These are phyloP conservation scores for Diacarnus erythraeanus DNA, from an alignment of 37 sponge, comb jelly and placozoan genomes.

Conservation along the genomic window DNA sequence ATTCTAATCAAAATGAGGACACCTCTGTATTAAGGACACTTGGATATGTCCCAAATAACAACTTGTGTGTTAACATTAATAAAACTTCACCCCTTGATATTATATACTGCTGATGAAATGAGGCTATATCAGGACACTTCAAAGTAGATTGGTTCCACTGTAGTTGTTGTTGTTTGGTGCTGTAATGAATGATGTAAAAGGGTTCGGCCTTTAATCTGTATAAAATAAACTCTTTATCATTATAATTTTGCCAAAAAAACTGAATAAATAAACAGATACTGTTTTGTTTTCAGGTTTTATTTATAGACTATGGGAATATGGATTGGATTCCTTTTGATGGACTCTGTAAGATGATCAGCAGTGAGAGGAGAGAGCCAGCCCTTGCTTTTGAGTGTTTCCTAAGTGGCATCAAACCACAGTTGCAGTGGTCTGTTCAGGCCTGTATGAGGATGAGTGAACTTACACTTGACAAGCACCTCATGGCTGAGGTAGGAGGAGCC, in stretches of 20 bases:
- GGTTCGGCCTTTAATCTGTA: too few relatives aligned
- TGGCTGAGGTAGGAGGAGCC: too few relatives aligned
- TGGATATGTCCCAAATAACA: too few relatives aligned
- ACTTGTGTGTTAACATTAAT: too few relatives aligned
- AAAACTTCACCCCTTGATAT: too few relatives aligned
- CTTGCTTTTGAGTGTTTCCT: slow-evolving; percentile 87
- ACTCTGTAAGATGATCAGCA: slow-evolving; percentile 54
- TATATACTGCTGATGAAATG: too few relatives aligned
- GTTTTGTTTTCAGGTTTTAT: slow-evolving; percentile 54
- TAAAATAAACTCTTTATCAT: too few relatives aligned
- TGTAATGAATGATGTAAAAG: not conserved
- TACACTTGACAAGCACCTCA: slow-evolving; percentile 41
- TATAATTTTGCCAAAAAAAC: too few relatives aligned
- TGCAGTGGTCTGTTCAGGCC: slow-evolving; percentile 66
- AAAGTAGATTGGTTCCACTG: too few relatives aligned
- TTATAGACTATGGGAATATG: slow-evolving; percentile 87
- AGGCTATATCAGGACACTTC: too few relatives aligned
- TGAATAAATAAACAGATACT: not conserved
- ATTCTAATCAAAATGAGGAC: not conserved
- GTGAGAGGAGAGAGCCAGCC: slow-evolving; percentile 23
- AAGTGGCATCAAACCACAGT: slow-evolving; percentile 66
- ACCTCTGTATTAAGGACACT: not conserved
- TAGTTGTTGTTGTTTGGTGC: not conserved
- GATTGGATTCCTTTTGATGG: slow-evolving; percentile 44
- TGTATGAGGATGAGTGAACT: slow-evolving; percentile 39